Evolutionary conservation across 2,113 vertebrate species (phyloP).

Genomic region (Eudyptes chrysolophus): DNA sequence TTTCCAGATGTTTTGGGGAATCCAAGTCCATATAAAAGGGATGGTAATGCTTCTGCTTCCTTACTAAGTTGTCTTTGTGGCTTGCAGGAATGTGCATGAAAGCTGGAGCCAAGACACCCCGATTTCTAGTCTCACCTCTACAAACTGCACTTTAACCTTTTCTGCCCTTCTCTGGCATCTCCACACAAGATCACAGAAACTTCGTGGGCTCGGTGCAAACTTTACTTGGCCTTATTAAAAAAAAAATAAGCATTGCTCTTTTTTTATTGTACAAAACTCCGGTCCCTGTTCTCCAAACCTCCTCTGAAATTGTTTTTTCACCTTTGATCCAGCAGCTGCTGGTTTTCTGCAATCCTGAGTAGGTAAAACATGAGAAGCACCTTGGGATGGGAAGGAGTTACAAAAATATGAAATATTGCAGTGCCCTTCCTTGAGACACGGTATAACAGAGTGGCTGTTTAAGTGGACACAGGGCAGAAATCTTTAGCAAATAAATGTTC

Average conservation of each 20-base stretch:
- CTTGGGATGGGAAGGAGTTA: slow-evolving; percentile 40
- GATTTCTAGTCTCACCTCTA: slow-evolving; percentile 47
- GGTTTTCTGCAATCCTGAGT: background rate
- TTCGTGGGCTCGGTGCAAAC: background rate
- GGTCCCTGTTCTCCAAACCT: background rate
- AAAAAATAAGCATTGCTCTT: slow-evolving; percentile 33
- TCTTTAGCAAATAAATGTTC: background rate
- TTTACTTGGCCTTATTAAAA: slow-evolving; percentile 48
- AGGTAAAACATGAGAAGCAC: slow-evolving; percentile 62
- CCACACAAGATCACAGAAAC: slow-evolving; percentile 42
- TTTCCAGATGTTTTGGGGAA: slow-evolving; percentile 63
- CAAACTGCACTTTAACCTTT: slow-evolving; percentile 66
- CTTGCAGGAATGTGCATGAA: slow-evolving; percentile 62
- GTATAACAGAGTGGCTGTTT: background rate
- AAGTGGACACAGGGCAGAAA: background rate
- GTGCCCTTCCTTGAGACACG: background rate
- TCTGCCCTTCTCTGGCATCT: slow-evolving; percentile 49
- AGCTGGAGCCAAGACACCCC: slow-evolving; percentile 42
- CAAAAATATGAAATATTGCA: slow-evolving; percentile 18
- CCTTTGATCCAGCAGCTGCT: slow-evolving; percentile 55
- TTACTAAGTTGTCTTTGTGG: slow-evolving; percentile 57
- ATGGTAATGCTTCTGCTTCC: slow-evolving; percentile 53
- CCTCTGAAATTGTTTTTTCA: slow-evolving; percentile 25
- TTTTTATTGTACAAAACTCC: background rate
- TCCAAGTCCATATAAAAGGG: slow-evolving; percentile 48